phyloP scores from a whole-genome alignment of 2,113 vertebrate species.

The Callaeas wilsoni region DNA sequence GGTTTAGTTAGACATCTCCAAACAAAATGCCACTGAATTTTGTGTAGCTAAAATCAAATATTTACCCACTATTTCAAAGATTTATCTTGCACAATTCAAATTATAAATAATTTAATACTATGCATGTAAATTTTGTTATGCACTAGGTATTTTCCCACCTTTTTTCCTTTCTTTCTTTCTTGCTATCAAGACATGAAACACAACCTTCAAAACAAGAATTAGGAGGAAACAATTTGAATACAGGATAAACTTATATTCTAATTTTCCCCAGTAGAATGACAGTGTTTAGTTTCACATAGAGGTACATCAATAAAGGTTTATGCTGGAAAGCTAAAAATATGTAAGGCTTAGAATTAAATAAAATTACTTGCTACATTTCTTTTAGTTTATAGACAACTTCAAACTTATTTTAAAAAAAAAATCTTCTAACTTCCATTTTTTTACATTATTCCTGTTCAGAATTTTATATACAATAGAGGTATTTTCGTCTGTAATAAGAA shows the following conservation, averaged over 20 bases:
- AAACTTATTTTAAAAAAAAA: not conserved
- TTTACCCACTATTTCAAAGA: not conserved
- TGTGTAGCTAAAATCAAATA: not conserved
- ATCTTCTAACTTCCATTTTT: not conserved
- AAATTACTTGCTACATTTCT: not conserved
- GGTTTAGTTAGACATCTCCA: not conserved
- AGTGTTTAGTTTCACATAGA: not conserved
- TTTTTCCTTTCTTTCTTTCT: fast-evolving
- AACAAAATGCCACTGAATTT: not conserved
- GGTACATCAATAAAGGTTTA: not conserved
- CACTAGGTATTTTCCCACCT: not conserved
- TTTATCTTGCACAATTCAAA: not conserved
- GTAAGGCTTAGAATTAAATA: not conserved
- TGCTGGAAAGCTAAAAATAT: not conserved
- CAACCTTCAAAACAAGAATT: not conserved
- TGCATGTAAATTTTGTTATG: not conserved
- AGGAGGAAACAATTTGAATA: not conserved
- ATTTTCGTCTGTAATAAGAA: not conserved
- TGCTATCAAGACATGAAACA: not conserved
- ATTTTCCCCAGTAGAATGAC: not conserved
- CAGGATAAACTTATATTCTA: not conserved
- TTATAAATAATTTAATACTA: not conserved
- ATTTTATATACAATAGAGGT: not conserved
- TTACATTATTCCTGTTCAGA: not conserved
- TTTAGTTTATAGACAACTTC: not conserved